Conservation (phyloP, 2,797 vertebrate genomes). For the Aselliscus stoliczkanus region DNA sequence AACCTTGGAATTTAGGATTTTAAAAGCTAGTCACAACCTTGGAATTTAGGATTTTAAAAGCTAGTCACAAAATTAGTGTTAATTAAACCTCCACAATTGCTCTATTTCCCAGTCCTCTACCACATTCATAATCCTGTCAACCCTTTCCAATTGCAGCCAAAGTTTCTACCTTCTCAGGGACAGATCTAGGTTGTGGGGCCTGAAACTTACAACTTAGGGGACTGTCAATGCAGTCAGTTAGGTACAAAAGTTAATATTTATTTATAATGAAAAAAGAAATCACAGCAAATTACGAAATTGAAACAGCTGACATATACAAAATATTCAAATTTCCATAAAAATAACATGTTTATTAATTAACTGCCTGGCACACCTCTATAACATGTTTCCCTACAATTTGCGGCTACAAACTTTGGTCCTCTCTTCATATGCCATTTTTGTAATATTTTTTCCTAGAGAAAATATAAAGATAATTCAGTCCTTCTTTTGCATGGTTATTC, state of each 20-base stretch:
- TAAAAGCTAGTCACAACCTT: slow-evolving; percentile 14
- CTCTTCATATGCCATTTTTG: slow-evolving; percentile 15
- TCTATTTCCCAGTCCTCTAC: neutral
- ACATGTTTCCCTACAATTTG: neutral
- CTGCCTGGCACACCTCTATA: neutral
- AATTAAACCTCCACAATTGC: neutral
- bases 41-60: slow-evolving; percentile 27
- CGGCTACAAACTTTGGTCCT: neutral
- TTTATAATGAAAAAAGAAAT: slow-evolving; percentile 10
- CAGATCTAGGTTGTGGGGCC: neutral
- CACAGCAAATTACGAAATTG: neutral
- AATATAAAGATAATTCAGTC: neutral
- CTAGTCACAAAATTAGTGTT: neutral
- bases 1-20: neutral
- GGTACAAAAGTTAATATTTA: slow-evolving; percentile 1
- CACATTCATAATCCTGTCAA: neutral
- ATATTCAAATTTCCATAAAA: neutral
- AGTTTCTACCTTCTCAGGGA: neutral
- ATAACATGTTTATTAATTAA: slow-evolving; percentile 1
- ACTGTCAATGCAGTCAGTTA: neutral
- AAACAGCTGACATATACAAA: neutral
- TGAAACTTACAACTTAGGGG: neutral
- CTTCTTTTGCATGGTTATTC: neutral
- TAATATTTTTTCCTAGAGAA: neutral
- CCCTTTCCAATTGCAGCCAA: neutral